A percentile compares a stretch with the other conserved stretches of the same genome.
Evolutionary conservation across 2,113 vertebrate species (phyloP).

Genomic region (Formicarius rufipectus): DNA sequence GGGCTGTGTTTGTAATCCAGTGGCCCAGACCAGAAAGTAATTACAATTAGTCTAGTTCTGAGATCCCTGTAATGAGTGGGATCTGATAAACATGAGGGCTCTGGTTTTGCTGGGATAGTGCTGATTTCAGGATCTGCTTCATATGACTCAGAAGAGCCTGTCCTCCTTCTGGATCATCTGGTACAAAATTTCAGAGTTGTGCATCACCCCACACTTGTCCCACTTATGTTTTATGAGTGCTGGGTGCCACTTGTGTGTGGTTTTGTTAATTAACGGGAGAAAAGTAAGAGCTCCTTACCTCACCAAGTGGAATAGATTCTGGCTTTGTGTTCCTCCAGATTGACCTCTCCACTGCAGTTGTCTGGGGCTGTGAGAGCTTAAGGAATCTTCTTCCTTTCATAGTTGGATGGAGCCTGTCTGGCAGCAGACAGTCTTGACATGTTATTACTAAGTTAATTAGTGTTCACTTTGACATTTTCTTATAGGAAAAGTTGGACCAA

Average conservation of each 20-base stretch:
- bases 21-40: not conserved
- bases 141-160: not conserved
- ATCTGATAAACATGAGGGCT: not conserved
- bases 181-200: not conserved
- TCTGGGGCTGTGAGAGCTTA: not conserved
- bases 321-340: not conserved
- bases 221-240: rapidly evolving
- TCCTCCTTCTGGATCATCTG: not conserved
- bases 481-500: not conserved
- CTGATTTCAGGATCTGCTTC: not conserved
- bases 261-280: not conserved
- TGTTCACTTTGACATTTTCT: not conserved
- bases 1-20: not conserved
- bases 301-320: rapidly evolving
- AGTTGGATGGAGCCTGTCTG: not conserved
- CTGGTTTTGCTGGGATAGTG: not conserved
- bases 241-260: not conserved
- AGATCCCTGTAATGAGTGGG: not conserved
- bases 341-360: not conserved
- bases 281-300: not conserved
- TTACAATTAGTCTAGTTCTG: not conserved
- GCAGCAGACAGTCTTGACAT: not conserved
- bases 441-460: not conserved
- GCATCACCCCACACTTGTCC: not conserved
- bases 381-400: not conserved